Conservation (phyloP, 1,140 invertebrate genomes). For the Idris sp. region DNA sequence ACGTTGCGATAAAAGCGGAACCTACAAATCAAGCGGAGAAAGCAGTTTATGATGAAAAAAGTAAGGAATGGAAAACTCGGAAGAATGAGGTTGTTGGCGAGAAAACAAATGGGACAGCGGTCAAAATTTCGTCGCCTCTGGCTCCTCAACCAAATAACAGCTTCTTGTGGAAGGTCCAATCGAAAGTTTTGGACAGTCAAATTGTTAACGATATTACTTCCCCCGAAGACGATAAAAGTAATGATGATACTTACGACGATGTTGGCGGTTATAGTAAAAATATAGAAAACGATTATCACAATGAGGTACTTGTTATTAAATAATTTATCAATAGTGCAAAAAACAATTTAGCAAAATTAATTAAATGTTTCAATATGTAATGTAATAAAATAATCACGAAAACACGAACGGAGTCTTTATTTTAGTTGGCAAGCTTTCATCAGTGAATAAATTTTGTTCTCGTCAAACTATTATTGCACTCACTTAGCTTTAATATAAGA, state of each 20-base stretch:
- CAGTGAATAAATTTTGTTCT: constrained; percentile 1
- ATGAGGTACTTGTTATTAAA: constrained; percentile 23
- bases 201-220: constrained; percentile 4
- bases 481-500: background rate
- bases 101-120: constrained; percentile 52
- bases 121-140: constrained; percentile 35
- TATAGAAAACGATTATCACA: constrained; percentile 11
- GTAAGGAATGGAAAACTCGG: constrained; percentile 55
- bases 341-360: no score
- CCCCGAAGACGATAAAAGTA: background rate
- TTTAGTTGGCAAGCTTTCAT: no score
- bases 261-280: constrained; percentile 27
- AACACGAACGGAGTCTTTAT: no score
- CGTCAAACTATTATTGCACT: background rate
- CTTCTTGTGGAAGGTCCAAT: constrained; percentile 67
- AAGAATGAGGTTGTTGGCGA: constrained; percentile 32
- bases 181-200: constrained; percentile 13
- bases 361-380: no score
- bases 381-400: no score
- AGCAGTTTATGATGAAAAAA: constrained; percentile 40
- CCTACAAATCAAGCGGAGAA: constrained; percentile 40
- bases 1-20: constrained; percentile 36
- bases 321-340: background rate
- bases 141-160: constrained; percentile 63
- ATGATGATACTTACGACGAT: constrained; percentile 24